Percentiles rank a stretch among this genome's conserved stretches.
These are phyloP conservation scores for Agrotis puta DNA, from an alignment of 2,888 invertebrate genomes.

Conservation along the genomic window DNA sequence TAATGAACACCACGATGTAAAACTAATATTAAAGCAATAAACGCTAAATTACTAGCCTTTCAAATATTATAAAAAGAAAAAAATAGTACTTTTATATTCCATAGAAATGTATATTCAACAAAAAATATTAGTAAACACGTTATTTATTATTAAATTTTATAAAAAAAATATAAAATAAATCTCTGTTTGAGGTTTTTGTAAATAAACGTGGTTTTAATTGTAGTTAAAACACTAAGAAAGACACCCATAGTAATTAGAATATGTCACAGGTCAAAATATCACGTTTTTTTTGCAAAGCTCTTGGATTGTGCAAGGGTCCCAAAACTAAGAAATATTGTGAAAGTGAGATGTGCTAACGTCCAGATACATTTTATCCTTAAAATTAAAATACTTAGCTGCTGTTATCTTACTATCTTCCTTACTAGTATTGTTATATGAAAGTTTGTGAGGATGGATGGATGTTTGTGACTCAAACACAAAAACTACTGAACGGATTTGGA, in stretches of 20 bases:
- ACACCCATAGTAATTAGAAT: conserved; percentile 36
- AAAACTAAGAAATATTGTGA: background rate
- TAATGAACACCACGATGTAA: conserved; percentile 68
- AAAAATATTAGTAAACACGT: conserved; percentile 71
- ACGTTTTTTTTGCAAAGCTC: background rate
- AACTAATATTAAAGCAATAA: conserved; percentile 42
- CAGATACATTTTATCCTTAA: too few relatives aligned
- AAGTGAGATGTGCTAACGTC: too few relatives aligned
- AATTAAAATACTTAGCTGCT: too few relatives aligned
- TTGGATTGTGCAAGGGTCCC: background rate
- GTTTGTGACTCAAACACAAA: too few relatives aligned
- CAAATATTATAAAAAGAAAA: conserved; percentile 64
- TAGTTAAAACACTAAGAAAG: conserved; percentile 46
- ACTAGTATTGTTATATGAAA: too few relatives aligned
- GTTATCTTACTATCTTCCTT: too few relatives aligned
- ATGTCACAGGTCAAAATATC: background rate
- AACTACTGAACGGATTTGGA: too few relatives aligned
- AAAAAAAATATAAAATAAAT: conserved; percentile 74
- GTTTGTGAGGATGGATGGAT: too few relatives aligned
- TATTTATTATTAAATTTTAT: conserved; percentile 77
- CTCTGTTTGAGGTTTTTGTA: conserved; percentile 77
- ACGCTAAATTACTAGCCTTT: conserved; percentile 57
- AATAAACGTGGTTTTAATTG: conserved; percentile 79
- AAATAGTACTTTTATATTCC: conserved; percentile 75
- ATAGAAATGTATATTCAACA: conserved; percentile 72